Percentiles rank a stretch among this genome's conserved stretches.
Conservation (phyloP, 2,113 vertebrate species). For the Phocoena phocoena region DNA sequence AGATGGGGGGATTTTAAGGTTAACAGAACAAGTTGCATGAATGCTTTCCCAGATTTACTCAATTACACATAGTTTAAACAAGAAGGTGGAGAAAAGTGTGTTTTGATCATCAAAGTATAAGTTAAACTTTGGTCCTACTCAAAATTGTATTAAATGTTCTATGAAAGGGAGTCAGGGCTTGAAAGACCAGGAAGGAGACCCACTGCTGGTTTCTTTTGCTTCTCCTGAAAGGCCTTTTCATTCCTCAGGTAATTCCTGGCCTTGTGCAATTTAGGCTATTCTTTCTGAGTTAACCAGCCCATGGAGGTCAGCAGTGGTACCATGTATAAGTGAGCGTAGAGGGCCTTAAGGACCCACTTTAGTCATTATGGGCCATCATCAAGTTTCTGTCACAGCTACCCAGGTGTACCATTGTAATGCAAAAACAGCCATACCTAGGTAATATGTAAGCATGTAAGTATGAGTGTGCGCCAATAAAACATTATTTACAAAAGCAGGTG, state of each 20-base stretch:
- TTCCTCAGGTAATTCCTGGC: not conserved
- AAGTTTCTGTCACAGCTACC: not conserved
- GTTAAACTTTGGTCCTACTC: constrained; percentile 18
- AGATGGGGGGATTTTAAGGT: not conserved
- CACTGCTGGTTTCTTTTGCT: not conserved
- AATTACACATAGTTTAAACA: not conserved
- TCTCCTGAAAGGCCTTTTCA: constrained; percentile 11
- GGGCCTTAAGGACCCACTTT: not conserved
- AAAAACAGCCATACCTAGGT: not conserved
- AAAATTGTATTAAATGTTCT: constrained; percentile 10
- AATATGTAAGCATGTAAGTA: not conserved
- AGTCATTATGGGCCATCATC: not conserved
- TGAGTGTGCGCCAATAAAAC: not conserved
- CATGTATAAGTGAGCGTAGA: not conserved
- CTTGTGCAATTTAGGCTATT: not conserved
- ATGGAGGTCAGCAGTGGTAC: not conserved
- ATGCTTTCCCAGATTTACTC: constrained; percentile 22
- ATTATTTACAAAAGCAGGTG: not conserved
- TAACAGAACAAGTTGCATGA: not conserved
- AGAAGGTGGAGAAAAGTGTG: not conserved
- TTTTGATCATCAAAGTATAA: constrained; percentile 37
- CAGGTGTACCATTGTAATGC: not conserved
- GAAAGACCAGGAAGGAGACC: not conserved
- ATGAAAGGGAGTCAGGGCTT: not conserved
- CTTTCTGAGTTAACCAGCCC: not conserved